A percentile compares a stretch with the other conserved stretches of the same genome.
These are phyloP conservation scores for Spheniscus mendiculus DNA, from an alignment of 2,113 vertebrate species.

Conservation along the genomic window DNA sequence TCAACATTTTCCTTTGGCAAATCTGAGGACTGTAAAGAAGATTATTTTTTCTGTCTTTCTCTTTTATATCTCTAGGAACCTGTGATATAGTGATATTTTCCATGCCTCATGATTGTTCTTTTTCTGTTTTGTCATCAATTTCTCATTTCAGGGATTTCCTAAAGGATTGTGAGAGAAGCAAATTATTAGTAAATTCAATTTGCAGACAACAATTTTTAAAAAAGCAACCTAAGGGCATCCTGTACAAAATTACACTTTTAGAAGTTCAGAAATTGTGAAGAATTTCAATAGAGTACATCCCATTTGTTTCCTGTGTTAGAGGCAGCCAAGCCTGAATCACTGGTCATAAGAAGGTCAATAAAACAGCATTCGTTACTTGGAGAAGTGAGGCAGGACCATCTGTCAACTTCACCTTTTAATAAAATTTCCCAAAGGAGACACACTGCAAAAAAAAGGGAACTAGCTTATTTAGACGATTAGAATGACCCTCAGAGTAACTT, in stretches of 20 bases:
- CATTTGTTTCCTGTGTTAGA: slow-evolving; percentile 24
- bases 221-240: slow-evolving; percentile 3
- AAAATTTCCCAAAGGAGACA: not conserved
- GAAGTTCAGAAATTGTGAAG: not conserved
- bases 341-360: slow-evolving; percentile 42
- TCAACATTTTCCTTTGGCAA: not conserved
- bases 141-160: slow-evolving; percentile 43
- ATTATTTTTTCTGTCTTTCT: not conserved
- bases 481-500: not conserved
- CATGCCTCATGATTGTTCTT: not conserved
- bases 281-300: slow-evolving; percentile 5
- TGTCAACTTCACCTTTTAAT: slow-evolving; percentile 44
- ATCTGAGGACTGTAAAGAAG: not conserved
- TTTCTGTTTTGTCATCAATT: slow-evolving; percentile 32
- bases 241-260: slow-evolving; percentile 32
- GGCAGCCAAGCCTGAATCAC: not conserved
- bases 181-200: slow-evolving; percentile 56
- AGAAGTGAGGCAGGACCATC: not conserved
- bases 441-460: not conserved
- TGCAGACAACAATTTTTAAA: slow-evolving; percentile 27
- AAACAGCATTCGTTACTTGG: slow-evolving; percentile 7
- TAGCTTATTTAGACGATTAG: not conserved
- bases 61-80: not conserved
- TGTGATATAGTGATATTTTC: not conserved
- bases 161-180: slow-evolving; percentile 9